Evolutionary conservation across 2,888 invertebrate genomes (phyloP).

Genomic region (Ischnura elegans): DNA sequence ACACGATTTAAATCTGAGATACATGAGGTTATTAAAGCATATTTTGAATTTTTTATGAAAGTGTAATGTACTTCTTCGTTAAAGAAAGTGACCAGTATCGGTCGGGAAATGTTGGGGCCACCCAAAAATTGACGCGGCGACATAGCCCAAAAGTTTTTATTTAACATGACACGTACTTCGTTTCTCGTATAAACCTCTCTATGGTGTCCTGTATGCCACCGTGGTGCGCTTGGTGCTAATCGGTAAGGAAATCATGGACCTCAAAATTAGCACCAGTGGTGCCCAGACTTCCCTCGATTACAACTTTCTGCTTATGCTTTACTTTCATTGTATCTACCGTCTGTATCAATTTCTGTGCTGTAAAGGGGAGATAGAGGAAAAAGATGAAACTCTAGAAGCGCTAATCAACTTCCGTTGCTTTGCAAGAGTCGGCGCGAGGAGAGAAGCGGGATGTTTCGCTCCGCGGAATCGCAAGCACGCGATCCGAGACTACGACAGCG

Average conservation of each 20-base stretch:
- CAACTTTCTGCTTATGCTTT: no score
- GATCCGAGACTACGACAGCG: not conserved
- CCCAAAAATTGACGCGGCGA: no score
- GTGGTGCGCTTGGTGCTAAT: no score
- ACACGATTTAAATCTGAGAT: no score
- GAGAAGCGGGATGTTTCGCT: not conserved
- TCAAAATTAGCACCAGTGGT: no score
- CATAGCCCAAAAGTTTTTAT: no score
- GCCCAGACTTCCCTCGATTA: no score
- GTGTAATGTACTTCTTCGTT: slow-evolving; percentile 18
- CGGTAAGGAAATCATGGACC: no score
- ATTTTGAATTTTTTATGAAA: not conserved
- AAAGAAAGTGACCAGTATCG: no score
- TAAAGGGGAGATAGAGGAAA: not conserved
- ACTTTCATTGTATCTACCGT: no score
- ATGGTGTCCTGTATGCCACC: not conserved
- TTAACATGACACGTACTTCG: not conserved
- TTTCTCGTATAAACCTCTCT: not conserved
- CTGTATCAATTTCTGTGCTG: no score
- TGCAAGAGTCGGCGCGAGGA: not conserved
- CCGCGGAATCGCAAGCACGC: not conserved
- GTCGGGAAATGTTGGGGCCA: no score
- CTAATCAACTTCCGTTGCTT: slow-evolving; percentile 18
- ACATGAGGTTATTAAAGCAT: not conserved
- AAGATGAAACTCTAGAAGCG: not conserved